Conservation (phyloP, 2,113 vertebrate species). For the Butastur rufipennis region DNA sequence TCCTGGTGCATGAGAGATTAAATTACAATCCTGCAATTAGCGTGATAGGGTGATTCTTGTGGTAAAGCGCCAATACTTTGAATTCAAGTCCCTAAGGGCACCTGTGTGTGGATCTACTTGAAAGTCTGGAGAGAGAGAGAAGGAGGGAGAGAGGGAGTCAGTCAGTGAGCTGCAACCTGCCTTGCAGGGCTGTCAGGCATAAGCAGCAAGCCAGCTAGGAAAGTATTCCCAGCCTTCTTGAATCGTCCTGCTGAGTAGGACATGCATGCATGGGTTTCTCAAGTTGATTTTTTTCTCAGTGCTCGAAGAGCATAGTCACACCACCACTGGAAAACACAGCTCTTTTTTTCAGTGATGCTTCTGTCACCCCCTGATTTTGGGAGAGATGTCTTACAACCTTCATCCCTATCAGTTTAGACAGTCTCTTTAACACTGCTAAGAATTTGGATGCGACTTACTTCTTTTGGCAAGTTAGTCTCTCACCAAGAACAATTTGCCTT, state of each 20-base stretch:
- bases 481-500: background rate
- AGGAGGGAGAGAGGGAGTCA: background rate
- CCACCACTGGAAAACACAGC: background rate
- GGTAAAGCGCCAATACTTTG: background rate
- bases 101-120: background rate
- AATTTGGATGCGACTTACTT: background rate
- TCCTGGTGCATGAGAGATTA: background rate
- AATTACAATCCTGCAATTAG: background rate
- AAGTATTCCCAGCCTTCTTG: background rate
- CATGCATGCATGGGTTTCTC: background rate
- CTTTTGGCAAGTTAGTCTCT: background rate
- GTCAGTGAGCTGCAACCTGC: background rate
- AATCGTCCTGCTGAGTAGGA: background rate
- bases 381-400: background rate
- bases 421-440: background rate
- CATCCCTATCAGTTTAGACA: background rate
- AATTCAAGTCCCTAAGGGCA: background rate
- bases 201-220: background rate
- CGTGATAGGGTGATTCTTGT: background rate
- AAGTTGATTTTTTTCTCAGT: background rate
- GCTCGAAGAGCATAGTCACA: accelerated
- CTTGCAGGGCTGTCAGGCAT: background rate
- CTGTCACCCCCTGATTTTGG: background rate
- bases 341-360: background rate
- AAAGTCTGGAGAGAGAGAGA: background rate